Conservation (phyloP, 1,140 invertebrate species). For the Bombyx mandarina region DNA sequence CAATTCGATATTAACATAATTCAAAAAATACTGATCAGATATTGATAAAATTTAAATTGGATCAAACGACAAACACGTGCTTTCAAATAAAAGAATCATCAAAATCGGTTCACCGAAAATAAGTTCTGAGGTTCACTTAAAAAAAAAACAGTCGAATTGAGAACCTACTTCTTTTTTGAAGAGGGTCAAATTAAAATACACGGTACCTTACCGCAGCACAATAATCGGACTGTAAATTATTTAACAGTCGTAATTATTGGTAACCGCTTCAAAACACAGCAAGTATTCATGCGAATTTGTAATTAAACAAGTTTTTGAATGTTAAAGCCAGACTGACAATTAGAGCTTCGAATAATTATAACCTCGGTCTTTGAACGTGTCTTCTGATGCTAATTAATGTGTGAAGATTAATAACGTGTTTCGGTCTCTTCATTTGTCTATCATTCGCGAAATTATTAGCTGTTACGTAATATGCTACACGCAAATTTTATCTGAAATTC, state of each 20-base stretch:
- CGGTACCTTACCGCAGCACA: too few species aligned
- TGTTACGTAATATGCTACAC: neutral
- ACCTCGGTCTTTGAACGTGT: conserved; percentile 3
- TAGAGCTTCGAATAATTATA: conserved; percentile 21
- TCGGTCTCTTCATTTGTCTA: neutral
- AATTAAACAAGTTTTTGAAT: conserved; percentile 43
- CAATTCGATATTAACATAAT: too few species aligned
- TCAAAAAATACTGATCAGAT: too few species aligned
- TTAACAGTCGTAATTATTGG: conserved; percentile 18
- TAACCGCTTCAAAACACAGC: conserved; percentile 29
- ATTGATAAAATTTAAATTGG: too few species aligned
- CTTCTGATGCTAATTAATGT: neutral
- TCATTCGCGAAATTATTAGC: neutral
- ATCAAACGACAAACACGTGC: too few species aligned
- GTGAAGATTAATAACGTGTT: neutral
- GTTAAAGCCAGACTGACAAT: conserved; percentile 36
- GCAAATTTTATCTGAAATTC: too few species aligned
- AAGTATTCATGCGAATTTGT: conserved; percentile 41
- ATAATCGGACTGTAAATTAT: neutral
- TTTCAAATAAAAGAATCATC: too few species aligned
- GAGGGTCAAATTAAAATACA: too few species aligned
- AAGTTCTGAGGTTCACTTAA: too few species aligned
- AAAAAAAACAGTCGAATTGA: too few species aligned
- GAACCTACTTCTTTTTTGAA: too few species aligned
- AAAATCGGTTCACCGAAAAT: too few species aligned